A percentile compares a stretch with the other conserved stretches of the same genome.
phyloP scores from a whole-genome alignment of 2,113 vertebrate genomes.

The Probosciger aterrimus region DNA sequence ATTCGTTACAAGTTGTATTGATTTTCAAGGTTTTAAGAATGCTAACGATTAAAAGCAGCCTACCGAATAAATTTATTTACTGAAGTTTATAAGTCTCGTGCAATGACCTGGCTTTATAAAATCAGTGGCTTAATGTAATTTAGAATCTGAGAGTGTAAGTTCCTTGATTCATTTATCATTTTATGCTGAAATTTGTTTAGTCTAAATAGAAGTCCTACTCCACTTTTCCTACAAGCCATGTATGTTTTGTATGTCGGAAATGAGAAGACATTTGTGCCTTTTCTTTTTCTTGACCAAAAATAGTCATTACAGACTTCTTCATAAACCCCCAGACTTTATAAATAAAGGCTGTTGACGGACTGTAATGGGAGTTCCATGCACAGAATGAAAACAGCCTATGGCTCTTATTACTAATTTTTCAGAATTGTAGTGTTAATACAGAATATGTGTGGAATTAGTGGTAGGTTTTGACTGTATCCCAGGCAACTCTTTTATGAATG shows the following conservation, averaged over 20 bases:
- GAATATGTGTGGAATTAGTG: not conserved
- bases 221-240: not conserved
- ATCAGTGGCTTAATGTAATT: not conserved
- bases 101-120: conserved; percentile 56
- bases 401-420: not conserved
- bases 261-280: not conserved
- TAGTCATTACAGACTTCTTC: conserved; percentile 31
- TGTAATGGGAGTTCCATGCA: not conserved
- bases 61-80: conserved; percentile 43
- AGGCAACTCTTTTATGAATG: not conserved
- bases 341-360: not conserved
- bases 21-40: conserved; percentile 9
- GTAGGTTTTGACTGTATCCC: not conserved
- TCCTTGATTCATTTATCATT: conserved; percentile 49
- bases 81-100: conserved; percentile 37
- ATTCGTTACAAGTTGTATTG: conserved; percentile 8
- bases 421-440: not conserved
- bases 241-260: not conserved
- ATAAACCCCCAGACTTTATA: not conserved
- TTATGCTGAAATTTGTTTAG: conserved; percentile 63
- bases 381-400: not conserved
- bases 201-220: conserved; percentile 34
- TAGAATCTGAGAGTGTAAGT: not conserved
- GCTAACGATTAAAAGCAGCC: not conserved
- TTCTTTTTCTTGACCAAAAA: conserved; percentile 43